These are phyloP conservation scores for Caracal caracal DNA, from an alignment of 2,113 vertebrate species.

Conservation along the genomic window DNA sequence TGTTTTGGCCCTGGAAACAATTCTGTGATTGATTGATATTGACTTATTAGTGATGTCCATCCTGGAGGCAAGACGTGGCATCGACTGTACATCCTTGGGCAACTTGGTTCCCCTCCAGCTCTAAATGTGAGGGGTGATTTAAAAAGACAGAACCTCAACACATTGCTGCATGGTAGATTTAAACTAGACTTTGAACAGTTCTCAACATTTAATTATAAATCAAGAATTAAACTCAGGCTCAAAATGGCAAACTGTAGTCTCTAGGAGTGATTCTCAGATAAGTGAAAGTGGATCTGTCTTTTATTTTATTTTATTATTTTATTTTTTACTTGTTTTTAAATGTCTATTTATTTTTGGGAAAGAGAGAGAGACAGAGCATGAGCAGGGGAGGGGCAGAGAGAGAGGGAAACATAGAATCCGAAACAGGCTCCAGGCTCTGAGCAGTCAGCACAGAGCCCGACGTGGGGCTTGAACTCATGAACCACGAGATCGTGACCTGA, in stretches of 20 bases:
- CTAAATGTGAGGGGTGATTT: background rate
- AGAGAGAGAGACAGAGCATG: too few relatives aligned
- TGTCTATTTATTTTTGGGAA: too few relatives aligned
- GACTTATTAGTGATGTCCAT: background rate
- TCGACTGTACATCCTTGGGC: background rate
- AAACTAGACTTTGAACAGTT: slow-evolving; percentile 19
- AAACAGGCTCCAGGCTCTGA: too few relatives aligned
- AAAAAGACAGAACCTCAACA: background rate
- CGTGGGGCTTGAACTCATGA: too few relatives aligned
- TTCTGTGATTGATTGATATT: background rate
- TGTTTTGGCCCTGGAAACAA: background rate
- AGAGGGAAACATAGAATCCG: too few relatives aligned
- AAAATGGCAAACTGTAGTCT: background rate
- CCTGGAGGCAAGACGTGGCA: fast-evolving
- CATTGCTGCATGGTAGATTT: background rate
- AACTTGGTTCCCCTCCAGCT: background rate
- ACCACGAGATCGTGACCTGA: too few relatives aligned
- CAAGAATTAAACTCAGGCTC: background rate
- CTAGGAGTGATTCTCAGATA: background rate
- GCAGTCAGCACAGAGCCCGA: too few relatives aligned
- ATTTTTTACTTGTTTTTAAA: too few relatives aligned
- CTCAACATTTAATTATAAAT: background rate
- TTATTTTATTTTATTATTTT: background rate
- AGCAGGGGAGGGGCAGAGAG: too few relatives aligned
- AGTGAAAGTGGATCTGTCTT: background rate